A percentile compares a stretch with the other conserved stretches of the same genome.
These are phyloP conservation scores for Muscicapa comitata DNA, from an alignment of 2,797 vertebrate species.

Conservation along the genomic window DNA sequence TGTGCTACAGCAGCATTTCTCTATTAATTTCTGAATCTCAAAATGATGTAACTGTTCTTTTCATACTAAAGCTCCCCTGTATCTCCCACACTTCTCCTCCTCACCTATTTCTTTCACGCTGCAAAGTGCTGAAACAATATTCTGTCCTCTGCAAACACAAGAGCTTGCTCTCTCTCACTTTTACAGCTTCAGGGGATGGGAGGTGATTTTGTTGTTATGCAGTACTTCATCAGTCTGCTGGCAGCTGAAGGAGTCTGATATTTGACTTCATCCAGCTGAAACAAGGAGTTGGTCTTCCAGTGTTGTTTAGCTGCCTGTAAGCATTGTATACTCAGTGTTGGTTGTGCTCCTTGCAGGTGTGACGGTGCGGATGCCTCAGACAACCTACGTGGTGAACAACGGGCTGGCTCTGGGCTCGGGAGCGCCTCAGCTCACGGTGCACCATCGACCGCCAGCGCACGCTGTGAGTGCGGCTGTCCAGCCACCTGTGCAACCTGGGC, in stretches of 20 bases:
- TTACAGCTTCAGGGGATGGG: not conserved
- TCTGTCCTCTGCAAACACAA: not conserved
- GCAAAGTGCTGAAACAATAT: not conserved
- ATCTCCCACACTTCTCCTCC: not conserved
- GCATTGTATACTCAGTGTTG: not conserved
- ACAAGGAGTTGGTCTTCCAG: not conserved
- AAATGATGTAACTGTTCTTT: not conserved
- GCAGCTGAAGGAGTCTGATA: not conserved
- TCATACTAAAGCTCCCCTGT: not conserved
- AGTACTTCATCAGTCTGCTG: not conserved
- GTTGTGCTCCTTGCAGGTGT: conserved; percentile 69
- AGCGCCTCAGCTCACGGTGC: conserved; percentile 85
- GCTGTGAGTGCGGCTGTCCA: conserved; percentile 52
- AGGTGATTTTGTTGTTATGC: not conserved
- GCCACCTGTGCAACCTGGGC: not conserved
- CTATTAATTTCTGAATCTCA: not conserved
- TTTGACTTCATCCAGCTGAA: not conserved
- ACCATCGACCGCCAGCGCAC: conserved; percentile 87
- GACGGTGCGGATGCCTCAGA: conserved; percentile 81
- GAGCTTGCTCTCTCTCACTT: not conserved
- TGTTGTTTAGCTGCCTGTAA: not conserved
- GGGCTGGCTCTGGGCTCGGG: conserved; percentile 76
- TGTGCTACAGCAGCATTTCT: not conserved
- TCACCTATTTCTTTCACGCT: not conserved
- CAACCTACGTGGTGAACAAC: conserved; percentile 79